phyloP scores from a whole-genome alignment of 2,113 vertebrate genomes.

The Rynchops niger region DNA sequence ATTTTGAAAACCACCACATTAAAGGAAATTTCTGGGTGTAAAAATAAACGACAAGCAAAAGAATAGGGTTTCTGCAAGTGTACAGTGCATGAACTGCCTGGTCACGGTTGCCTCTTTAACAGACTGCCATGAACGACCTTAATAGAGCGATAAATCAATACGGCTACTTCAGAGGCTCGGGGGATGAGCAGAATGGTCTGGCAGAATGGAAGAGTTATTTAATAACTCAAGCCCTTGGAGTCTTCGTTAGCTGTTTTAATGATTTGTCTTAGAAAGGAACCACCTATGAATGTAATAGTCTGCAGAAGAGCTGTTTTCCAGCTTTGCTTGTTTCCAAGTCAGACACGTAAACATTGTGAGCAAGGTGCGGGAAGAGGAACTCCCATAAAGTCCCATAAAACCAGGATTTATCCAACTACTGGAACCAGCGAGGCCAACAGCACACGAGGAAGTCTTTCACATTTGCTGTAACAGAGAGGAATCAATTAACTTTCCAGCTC shows the following conservation, averaged over 20 bases:
- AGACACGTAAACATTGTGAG: accelerated
- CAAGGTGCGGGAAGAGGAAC: neutral
- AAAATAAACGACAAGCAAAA: neutral
- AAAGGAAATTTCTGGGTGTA: neutral
- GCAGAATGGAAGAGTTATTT: neutral
- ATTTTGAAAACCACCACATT: neutral
- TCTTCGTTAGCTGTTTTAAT: neutral
- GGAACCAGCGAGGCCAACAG: neutral
- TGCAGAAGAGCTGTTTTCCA: neutral
- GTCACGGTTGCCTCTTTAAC: neutral
- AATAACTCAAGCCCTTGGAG: neutral
- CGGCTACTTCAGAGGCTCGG: neutral
- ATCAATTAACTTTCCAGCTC: accelerated
- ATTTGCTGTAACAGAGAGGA: neutral
- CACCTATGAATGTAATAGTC: accelerated
- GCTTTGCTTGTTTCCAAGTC: neutral
- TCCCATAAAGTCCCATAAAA: neutral
- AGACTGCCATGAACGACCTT: neutral
- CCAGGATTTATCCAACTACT: neutral
- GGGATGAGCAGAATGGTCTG: neutral
- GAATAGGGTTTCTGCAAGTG: neutral
- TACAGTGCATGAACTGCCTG: neutral
- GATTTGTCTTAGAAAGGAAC: neutral
- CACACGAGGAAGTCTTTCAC: accelerated
- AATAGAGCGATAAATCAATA: neutral